Evolutionary conservation across 2,888 invertebrate species (phyloP).

Genomic region (Timema cristinae): DNA sequence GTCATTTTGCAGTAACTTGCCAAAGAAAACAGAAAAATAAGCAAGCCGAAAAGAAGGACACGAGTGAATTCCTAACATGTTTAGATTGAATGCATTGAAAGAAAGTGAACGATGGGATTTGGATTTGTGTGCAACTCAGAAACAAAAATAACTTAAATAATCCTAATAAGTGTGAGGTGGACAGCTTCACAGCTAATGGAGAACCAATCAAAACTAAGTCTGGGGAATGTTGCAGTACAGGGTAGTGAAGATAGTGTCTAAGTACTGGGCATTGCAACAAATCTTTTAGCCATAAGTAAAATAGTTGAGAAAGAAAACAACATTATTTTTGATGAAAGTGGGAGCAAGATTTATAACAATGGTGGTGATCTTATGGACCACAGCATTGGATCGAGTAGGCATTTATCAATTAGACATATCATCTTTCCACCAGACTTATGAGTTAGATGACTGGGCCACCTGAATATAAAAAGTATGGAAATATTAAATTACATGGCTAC

Average conservation of each 20-base stretch:
- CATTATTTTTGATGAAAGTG: not conserved
- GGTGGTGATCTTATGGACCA: not conserved
- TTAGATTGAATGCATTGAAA: not conserved
- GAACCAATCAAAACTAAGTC: not conserved
- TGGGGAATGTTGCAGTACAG: not conserved
- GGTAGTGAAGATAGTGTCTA: not conserved
- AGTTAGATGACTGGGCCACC: not conserved
- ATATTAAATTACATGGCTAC: not conserved
- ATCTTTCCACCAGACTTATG: not conserved
- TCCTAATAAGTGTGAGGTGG: not conserved
- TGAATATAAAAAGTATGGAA: not conserved
- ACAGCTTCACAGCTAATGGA: not conserved
- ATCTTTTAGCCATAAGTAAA: not conserved
- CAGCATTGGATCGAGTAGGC: not conserved
- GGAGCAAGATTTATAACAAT: not conserved
- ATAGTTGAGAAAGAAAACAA: not conserved
- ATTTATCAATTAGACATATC: not conserved
- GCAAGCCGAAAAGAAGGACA: not conserved
- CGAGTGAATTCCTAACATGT: not conserved
- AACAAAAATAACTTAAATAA: not conserved
- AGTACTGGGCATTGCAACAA: not conserved
- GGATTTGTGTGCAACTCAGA: not conserved
- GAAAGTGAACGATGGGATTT: not conserved
- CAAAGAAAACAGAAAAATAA: not conserved
- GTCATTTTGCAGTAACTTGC: not conserved